Evolutionary conservation across 2,113 vertebrate species (phyloP).

Genomic region (Toxotes chatareus): DNA sequence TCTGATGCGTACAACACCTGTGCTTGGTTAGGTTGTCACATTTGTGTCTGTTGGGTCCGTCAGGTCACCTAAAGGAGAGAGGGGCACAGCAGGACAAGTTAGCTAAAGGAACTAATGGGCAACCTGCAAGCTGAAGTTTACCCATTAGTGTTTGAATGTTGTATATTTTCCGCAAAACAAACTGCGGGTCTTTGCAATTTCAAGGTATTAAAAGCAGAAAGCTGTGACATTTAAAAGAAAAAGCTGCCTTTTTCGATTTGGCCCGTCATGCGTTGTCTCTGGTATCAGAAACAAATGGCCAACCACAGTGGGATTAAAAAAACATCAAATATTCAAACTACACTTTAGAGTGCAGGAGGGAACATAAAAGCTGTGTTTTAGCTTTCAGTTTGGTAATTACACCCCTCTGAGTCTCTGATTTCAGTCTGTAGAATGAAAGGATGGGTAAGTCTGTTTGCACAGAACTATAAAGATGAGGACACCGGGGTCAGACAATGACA

Average conservation of each 20-base stretch:
- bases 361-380: background rate
- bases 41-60: constrained; percentile 36
- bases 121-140: background rate
- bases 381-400: constrained; percentile 6
- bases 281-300: background rate
- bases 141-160: background rate
- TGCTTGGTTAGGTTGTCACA: constrained; percentile 39
- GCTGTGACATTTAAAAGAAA: background rate
- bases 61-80: constrained; percentile 40
- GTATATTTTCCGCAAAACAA: background rate
- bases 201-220: background rate
- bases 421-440: constrained; percentile 1
- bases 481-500: background rate
- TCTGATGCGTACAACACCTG: constrained; percentile 6
- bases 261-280: background rate
- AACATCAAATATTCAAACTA: constrained; percentile 31
- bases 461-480: constrained; percentile 8
- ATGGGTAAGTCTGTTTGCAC: background rate
- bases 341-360: constrained; percentile 4
- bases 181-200: too few species aligned
- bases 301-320: constrained; percentile 5
- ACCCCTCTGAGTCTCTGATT: constrained; percentile 17
- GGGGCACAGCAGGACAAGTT: background rate
- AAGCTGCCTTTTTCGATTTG: background rate
- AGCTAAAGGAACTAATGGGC: background rate